Conservation (phyloP, 2,113 vertebrate genomes). For the Stomatorhinus ivindoensis region DNA sequence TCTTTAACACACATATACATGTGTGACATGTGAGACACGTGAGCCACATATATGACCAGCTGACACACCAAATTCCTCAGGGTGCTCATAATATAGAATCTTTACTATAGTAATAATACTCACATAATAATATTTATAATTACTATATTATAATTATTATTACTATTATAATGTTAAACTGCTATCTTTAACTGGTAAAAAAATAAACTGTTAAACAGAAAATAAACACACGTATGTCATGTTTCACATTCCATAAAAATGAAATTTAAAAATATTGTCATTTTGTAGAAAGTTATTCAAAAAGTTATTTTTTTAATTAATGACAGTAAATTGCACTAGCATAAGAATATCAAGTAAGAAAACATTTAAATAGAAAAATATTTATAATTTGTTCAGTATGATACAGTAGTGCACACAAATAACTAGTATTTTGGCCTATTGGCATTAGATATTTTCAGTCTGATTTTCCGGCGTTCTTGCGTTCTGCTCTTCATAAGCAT, state of each 20-base stretch:
- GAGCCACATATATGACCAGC: background rate
- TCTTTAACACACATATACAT: background rate
- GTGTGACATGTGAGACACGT: background rate
- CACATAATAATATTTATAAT: background rate
- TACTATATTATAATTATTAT: background rate
- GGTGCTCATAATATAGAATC: background rate
- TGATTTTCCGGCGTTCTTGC: background rate
- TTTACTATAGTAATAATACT: background rate
- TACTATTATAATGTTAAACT: background rate
- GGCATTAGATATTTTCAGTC: background rate
- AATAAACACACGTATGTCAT: background rate
- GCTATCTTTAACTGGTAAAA: background rate
- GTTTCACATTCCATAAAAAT: constrained; percentile 4
- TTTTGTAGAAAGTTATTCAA: background rate
- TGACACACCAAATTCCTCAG: background rate
- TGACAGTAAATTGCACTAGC: background rate
- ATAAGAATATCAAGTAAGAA: background rate
- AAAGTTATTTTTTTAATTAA: background rate
- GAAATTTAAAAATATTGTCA: background rate
- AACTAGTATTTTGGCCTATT: background rate
- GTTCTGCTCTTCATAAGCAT: background rate
- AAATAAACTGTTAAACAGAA: background rate
- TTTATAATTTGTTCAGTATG: background rate
- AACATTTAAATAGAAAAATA: background rate
- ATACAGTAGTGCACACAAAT: background rate